Base-by-base conservation (phyloP, 2,888 invertebrate genomes). In the Meandrusa payeni region DNA sequence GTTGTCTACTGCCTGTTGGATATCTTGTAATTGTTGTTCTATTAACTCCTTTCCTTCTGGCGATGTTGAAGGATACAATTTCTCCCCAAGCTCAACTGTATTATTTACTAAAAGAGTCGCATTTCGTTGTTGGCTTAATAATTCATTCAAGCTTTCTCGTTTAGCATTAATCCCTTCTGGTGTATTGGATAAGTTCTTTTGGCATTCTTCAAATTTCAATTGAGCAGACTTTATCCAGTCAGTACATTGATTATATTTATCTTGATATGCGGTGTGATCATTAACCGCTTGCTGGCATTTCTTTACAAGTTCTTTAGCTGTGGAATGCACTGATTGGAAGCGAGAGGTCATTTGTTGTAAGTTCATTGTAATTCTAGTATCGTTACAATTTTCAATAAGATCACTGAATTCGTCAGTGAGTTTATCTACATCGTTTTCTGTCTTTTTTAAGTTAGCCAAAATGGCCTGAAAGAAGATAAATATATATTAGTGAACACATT, bases 291-390 rank as follows among this genome's bases (percentile, higher is more conserved):
- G 95, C 61, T 97, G 96, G 63, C 96, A 97, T 79, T 97, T 97
- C 73, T 96, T 96, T 1, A 96, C 91, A 17, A 97, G 91, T 76
- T 97, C 97, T 80, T 94, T 95, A 1, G 95, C 93, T 0, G 97
- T 96, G 0, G 93, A 92, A 73, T 96, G 95, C 32, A 97, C 93
- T 0, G 96, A 94, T 71, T 97, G 96, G 85, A 96, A 97, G 44
- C 97, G 89, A 2, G 96, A 96, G 1, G 95, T 94, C 47, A 97
- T 93, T 75, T 97, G 97, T 68, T 97, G 96, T 17, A 96, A 91
- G 67, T 94, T 96, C 51, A 95, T 94, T 1, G 96, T 94, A 44
- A 97, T 94, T 64, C 96, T 91, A 0, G 94, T 93, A 66, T 97
- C 97, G 11, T 95, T 95, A 54, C 95, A 95, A 55, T 91, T 93